phyloP scores from a whole-genome alignment of 2,888 invertebrate genomes.

The Phasia obesa region DNA sequence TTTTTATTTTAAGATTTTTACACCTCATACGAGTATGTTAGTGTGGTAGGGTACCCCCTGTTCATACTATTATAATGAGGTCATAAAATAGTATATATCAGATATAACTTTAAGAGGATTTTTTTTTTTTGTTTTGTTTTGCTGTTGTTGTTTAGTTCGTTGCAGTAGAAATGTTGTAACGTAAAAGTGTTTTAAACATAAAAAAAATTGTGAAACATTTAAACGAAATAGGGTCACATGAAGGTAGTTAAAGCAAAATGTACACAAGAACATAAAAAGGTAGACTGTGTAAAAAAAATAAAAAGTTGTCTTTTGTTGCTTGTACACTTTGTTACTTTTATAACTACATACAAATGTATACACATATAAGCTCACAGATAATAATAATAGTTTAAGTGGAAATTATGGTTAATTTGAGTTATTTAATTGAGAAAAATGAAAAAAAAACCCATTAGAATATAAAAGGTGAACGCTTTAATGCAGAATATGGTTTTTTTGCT shows the following conservation, averaged over 20 bases:
- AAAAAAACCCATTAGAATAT: neutral
- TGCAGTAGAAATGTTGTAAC: conserved; percentile 13
- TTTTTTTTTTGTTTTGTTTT: conserved; percentile 10
- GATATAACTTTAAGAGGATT: conserved; percentile 54
- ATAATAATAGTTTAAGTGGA: conserved; percentile 41
- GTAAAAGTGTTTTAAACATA: conserved; percentile 35
- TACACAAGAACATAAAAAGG: conserved; percentile 5
- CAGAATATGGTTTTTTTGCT: no score
- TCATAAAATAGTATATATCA: conserved; percentile 58
- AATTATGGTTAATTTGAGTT: conserved; percentile 55
- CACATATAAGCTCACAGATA: neutral
- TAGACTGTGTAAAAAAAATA: conserved; percentile 26
- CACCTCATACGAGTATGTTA: conserved; percentile 24
- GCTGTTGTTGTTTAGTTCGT: conserved; percentile 31
- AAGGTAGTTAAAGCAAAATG: conserved; percentile 53
- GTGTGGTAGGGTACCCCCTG: neutral
- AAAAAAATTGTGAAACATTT: conserved; percentile 41
- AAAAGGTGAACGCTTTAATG: neutral
- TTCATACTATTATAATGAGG: conserved; percentile 61
- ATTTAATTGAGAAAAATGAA: conserved; percentile 38
- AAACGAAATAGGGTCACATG: conserved; percentile 58
- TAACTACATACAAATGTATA: neutral
- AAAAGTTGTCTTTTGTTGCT: conserved; percentile 10
- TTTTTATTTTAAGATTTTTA: conserved; percentile 35
- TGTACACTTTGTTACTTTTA: neutral